phyloP scores from a whole-genome alignment of 2,888 invertebrate genomes.

The Antheraea assamensis region DNA sequence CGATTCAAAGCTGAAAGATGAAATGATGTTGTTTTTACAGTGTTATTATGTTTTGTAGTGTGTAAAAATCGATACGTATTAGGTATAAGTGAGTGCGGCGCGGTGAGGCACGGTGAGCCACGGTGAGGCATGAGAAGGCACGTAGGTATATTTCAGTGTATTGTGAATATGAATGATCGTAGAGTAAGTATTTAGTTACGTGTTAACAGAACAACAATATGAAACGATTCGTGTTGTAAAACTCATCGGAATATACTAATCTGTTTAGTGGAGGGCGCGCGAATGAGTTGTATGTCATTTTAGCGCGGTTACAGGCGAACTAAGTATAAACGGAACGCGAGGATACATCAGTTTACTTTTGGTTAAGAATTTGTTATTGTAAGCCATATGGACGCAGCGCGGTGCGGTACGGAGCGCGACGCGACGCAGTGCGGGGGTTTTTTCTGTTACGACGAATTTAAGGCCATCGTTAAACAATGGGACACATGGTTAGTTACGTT shows the following conservation, averaged over 20 bases:
- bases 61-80: too few relatives aligned
- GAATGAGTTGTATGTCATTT: constrained; percentile 56
- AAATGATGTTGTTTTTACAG: too few relatives aligned
- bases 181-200: background rate
- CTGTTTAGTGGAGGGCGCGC: background rate
- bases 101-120: too few relatives aligned
- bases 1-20: too few relatives aligned
- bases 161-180: background rate
- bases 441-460: constrained; percentile 70
- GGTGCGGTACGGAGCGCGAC: constrained; percentile 55
- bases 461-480: constrained; percentile 72
- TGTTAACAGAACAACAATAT: background rate
- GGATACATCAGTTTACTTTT: constrained; percentile 75
- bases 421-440: constrained; percentile 58
- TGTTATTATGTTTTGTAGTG: too few relatives aligned
- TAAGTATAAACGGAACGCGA: constrained; percentile 52
- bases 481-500: constrained; percentile 69
- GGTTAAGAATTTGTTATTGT: constrained; percentile 79
- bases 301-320: constrained; percentile 28
- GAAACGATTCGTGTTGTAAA: constrained; percentile 3
- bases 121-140: too few relatives aligned
- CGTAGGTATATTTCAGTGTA: background rate
- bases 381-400: constrained; percentile 75
- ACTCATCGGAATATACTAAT: background rate
- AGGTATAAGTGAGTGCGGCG: too few relatives aligned